These are phyloP conservation scores for Gavia stellata DNA, from an alignment of 2,113 vertebrate genomes.

Conservation along the genomic window DNA sequence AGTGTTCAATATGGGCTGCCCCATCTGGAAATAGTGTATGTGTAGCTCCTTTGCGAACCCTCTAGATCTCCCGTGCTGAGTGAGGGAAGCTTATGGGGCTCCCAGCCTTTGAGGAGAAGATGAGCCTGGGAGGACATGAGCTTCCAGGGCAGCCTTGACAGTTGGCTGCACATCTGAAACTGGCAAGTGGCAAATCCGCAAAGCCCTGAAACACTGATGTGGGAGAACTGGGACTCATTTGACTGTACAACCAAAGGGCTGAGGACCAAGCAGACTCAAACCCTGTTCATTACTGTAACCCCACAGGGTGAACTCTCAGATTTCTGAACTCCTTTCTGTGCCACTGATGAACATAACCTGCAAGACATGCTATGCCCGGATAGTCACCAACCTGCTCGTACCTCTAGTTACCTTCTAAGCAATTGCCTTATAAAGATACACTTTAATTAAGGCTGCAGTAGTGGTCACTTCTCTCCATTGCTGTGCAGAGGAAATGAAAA, in stretches of 20 bases:
- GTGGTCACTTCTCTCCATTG: not conserved
- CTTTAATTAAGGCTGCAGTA: not conserved
- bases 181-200: not conserved
- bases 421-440: not conserved
- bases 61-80: not conserved
- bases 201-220: not conserved
- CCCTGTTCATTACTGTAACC: not conserved
- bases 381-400: not conserved
- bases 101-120: not conserved
- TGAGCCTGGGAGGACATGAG: not conserved
- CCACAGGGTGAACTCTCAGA: not conserved
- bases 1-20: not conserved
- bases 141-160: not conserved
- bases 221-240: not conserved
- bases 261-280: not conserved
- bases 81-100: not conserved
- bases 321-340: not conserved
- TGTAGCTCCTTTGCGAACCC: not conserved
- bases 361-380: not conserved
- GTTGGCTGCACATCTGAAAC: constrained; percentile 2
- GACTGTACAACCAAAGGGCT: not conserved
- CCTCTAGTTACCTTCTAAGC: not conserved
- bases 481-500: not conserved
- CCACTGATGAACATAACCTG: not conserved
- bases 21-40: not conserved